Evolutionary conservation across 2,888 invertebrate genomes (phyloP), one percentile per base, ranked within the genome.

Genomic region (Imbricaverruca yamaguchii): DNA sequence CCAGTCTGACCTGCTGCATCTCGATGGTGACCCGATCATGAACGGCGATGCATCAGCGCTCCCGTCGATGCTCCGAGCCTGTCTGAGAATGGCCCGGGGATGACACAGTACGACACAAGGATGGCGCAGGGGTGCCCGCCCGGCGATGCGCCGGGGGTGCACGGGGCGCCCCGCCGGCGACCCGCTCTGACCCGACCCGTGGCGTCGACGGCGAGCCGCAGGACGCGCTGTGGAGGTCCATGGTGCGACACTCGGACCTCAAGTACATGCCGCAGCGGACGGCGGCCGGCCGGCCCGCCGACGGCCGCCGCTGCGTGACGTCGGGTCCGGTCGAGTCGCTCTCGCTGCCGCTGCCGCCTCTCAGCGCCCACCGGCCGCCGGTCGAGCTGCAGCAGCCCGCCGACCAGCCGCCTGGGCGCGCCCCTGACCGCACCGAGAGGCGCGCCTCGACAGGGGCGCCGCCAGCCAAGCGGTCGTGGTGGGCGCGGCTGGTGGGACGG

Each of bases 201-300:
- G 85, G 85, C 53, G 80, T 83, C 63, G 82, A 82, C 53, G 39
- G 91, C 91, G 83, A 90, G 84, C 89, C 90, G 77, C 87, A 88
- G 84, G 89, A 90, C 57, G 89, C 74, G 21, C 11, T 74, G 21
- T 74, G 74, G 74, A 74, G 55, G 39, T 53, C 74, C 18, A 53
- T 74, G 74, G 55, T 74, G 18, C 53, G 74, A 53, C 53, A 55
- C 74, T 74, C 74, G 21, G 55, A 11, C 55, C 53, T 74, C 53
- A 55, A 74, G 55, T 74, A 74, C 74, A 74, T 74, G 74, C 74
- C 3, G 74, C 53, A 18, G 53, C 53, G 74, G 15, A 21, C 74
- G 53, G 55, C 74, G 7, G 15, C 7, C 4, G 15, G 0, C 23
- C 18, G 18, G 4, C 21, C 74, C 8, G 53, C 53, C 53, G 23